These are phyloP conservation scores for Eustalomyia histrio DNA, from an alignment of 2,888 invertebrate species.

Conservation along the genomic window DNA sequence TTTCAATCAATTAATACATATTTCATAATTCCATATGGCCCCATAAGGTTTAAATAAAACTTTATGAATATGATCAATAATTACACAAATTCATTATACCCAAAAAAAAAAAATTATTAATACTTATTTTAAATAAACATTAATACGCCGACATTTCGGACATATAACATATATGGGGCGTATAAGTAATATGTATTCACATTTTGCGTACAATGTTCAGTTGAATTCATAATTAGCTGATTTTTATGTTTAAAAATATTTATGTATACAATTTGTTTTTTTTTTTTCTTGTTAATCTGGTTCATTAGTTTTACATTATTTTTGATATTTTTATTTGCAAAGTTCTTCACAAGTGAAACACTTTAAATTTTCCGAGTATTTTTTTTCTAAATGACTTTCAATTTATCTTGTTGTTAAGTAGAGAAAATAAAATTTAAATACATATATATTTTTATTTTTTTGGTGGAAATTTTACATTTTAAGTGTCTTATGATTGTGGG, in stretches of 20 bases:
- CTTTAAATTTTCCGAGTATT: not conserved
- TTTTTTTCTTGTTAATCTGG: not conserved
- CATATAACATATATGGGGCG: constrained; percentile 7
- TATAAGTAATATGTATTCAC: constrained; percentile 22
- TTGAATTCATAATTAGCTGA: not conserved
- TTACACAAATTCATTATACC: not conserved
- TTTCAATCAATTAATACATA: constrained; percentile 29
- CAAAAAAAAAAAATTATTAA: not conserved
- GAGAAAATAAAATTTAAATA: constrained; percentile 1
- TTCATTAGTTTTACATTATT: not conserved
- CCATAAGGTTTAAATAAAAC: constrained; percentile 12
- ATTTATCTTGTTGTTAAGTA: constrained; percentile 48
- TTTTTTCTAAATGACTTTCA: constrained; percentile 36
- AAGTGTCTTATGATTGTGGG: constrained; percentile 55
- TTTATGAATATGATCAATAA: not conserved
- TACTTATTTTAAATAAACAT: constrained; percentile 7
- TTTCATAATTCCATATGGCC: constrained; percentile 46
- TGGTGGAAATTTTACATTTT: constrained; percentile 1
- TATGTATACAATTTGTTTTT: not conserved
- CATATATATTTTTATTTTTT: constrained; percentile 1
- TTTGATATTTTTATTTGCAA: not conserved
- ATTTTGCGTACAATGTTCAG: not conserved
- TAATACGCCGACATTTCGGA: not conserved
- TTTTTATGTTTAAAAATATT: not conserved
- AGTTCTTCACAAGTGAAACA: not conserved